A percentile compares a stretch with the other conserved stretches of the same genome.
Evolutionary conservation across 2,797 vertebrate genomes (phyloP).

Genomic region (Amazona ochrocephala): DNA sequence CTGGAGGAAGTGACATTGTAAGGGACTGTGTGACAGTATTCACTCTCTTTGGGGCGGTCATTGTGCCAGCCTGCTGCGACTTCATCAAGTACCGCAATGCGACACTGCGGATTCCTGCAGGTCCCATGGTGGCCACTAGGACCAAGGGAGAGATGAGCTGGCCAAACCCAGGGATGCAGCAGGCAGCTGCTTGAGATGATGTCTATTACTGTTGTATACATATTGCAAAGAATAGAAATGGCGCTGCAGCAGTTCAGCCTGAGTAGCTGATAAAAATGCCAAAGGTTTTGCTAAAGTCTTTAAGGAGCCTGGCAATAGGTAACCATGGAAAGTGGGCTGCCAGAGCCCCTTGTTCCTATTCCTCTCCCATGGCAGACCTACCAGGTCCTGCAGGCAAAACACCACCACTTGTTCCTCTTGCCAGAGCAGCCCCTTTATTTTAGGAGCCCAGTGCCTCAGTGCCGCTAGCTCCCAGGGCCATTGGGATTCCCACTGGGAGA

Average conservation of each 20-base stretch:
- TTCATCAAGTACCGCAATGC: constrained; percentile 59
- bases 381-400: not conserved
- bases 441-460: not conserved
- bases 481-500: not conserved
- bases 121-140: not conserved
- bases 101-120: constrained; percentile 19
- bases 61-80: not conserved
- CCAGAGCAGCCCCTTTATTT: not conserved
- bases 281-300: not conserved
- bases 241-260: not conserved
- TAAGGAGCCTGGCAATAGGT: rapidly evolving
- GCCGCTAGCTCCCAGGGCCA: not conserved
- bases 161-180: not conserved
- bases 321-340: rapidly evolving
- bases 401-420: not conserved
- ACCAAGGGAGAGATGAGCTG: not conserved
- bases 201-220: not conserved
- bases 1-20: not conserved
- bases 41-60: not conserved
- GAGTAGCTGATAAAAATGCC: rapidly evolving
- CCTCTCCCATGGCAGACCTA: not conserved
- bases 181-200: not conserved
- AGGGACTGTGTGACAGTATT: not conserved
- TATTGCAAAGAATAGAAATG: rapidly evolving
- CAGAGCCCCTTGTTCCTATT: not conserved